Evolutionary conservation across 2,113 vertebrate genomes (phyloP).

Genomic region (Phyllostomus hastatus): DNA sequence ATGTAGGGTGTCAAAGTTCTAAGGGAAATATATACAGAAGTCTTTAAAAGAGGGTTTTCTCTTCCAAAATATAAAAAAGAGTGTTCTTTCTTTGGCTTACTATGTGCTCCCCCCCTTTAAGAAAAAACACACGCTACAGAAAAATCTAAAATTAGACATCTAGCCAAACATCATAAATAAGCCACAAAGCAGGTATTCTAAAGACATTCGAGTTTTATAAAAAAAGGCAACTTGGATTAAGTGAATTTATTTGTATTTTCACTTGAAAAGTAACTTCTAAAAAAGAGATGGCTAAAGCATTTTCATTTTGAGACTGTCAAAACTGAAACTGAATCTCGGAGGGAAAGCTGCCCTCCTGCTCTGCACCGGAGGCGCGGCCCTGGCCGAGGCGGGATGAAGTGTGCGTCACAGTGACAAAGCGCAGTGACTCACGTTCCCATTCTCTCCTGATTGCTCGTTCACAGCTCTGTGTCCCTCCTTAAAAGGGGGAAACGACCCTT

Average conservation of each 20-base stretch:
- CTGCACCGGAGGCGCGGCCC: slow-evolving; percentile 47
- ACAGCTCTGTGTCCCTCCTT: slow-evolving; percentile 63
- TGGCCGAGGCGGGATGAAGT: slow-evolving; percentile 70
- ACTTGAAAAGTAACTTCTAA: slow-evolving; percentile 48
- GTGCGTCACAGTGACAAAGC: slow-evolving; percentile 68
- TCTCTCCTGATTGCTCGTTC: slow-evolving; percentile 70
- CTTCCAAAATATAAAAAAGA: slow-evolving; percentile 34
- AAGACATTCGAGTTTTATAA: slow-evolving; percentile 33
- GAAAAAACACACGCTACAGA: slow-evolving; percentile 24
- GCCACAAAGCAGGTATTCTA: slow-evolving; percentile 52
- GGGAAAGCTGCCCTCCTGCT: slow-evolving; percentile 45
- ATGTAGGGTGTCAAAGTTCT: slow-evolving; percentile 61
- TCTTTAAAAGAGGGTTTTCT: neutral
- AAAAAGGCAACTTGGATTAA: slow-evolving; percentile 34
- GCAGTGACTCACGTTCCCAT: slow-evolving; percentile 62
- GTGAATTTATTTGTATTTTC: slow-evolving; percentile 59
- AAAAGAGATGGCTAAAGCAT: neutral
- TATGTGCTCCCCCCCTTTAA: slow-evolving; percentile 24
- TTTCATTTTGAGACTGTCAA: slow-evolving; percentile 62
- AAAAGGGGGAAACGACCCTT: slow-evolving; percentile 33
- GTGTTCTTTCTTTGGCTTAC: slow-evolving; percentile 20
- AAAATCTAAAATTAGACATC: slow-evolving; percentile 42
- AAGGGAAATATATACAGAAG: slow-evolving; percentile 22
- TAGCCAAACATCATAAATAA: slow-evolving; percentile 49
- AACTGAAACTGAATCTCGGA: slow-evolving; percentile 58